Evolutionary conservation across 2,888 invertebrate species (phyloP), one percentile per base, ranked within the genome.

Genomic region (Congeria kusceri): DNA sequence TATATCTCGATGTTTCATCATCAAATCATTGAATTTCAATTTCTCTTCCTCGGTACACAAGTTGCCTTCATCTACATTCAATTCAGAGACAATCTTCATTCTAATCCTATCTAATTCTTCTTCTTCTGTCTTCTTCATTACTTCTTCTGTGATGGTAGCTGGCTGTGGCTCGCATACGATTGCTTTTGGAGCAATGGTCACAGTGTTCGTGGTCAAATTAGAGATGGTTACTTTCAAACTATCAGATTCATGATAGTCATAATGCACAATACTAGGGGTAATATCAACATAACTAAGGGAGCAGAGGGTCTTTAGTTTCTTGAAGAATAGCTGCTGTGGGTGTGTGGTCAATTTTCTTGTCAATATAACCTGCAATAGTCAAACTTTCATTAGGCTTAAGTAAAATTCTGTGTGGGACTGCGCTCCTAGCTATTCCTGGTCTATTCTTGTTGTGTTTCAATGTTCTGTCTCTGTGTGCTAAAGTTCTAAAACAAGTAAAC

Each of bases 151-250:
- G 1, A 70, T 62, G 25, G 29, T 32, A 9, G 61, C 70, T 53
- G 62, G 70, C 28, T 70, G 70, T 9, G 53, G 23, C 15, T 70
- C 62, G 18, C 62, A 62, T 20, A 62, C 23, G 29, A 25, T 53
- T 15, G 49, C 28, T 20, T 20, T 62, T 5, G 70, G 70, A 25
- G 70, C 20, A 5, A 70, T 70, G 0, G 23, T 49, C n/a, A 61
- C 70, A 25, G 70, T 70, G 47, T 62, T 70, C 0, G 70, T 70
- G 0, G 70, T 29, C 3, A 61, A 1, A 18, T 70, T 70, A 0
- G 62, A 62, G 0, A 70, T 32, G 0, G 61, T 70, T 4, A 70
- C 62, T 3, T 13, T 61, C 11, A 62, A 39, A 18, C 28, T 39
- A 18, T 27, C 1, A 1, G 1, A 69, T 5, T 58, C 62, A 9